Base-by-base conservation (phyloP, 2,797 vertebrate genomes). In the Hyperoplus lanceolatus region DNA sequence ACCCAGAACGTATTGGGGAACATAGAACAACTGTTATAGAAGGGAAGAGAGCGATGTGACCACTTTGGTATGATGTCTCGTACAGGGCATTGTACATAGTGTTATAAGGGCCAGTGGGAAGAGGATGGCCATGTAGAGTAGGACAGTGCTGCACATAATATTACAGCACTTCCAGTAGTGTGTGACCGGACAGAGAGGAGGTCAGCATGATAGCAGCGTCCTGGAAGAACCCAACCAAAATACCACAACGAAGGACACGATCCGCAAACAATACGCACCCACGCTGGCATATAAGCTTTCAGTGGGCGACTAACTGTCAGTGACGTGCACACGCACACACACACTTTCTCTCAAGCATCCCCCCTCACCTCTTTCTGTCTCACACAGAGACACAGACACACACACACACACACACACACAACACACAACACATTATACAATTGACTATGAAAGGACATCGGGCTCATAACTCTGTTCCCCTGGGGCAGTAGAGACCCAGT, bases 391-490 rank as follows among this genome's bases (percentile, higher is more conserved):
- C 68, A 75, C 29, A 29, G 1, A 29, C 29, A 29, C 29, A 29
- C 60, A 72, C 43, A 73, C 76, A 73, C 76, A 79, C 74, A 84
- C 81, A 79, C 82, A 82, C 59, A 87, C 78, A 86, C 73, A 85
- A 91, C 89, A 87, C 89, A 91, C 77, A 83, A 78, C 88, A 91
- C 86, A 93, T 93, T 94, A 95, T 95, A 92, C 92, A 90, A 88
- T 90, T 90, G 91, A 91, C 92, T 93, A 93, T 94, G 93, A 94
- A 93, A 94, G 93, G 91, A 93, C 90, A 92, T 92, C 79, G 82
- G 93, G 89, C 92, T 95, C 94, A 95, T 95, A 95, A 95, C 92
- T 94, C 88, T 81, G 86, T 91, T 93, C 93, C 92, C 93, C 70
- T 87, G 93, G 85, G 91, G 92, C 91, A 89, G 80, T 74, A 87